These are phyloP conservation scores for Luehdorfia chinensis DNA, from an alignment of 1,140 invertebrate genomes.

Conservation along the genomic window DNA sequence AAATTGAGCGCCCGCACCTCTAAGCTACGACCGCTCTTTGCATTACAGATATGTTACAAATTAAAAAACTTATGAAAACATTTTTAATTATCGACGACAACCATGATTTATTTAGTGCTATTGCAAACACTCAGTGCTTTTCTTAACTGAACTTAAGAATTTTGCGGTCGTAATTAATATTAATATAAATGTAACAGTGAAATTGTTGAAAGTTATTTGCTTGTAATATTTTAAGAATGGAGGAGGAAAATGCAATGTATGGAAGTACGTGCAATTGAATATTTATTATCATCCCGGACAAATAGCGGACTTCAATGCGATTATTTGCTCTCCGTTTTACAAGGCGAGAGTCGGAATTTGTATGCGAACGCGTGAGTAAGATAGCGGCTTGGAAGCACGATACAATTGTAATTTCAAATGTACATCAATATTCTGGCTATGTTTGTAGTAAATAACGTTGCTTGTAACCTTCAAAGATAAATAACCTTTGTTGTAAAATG, in stretches of 20 bases:
- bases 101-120: no score
- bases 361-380: slow-evolving; percentile 8
- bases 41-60: no score
- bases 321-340: slow-evolving; percentile 6
- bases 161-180: not conserved
- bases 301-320: not conserved
- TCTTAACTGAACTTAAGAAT: no score
- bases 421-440: slow-evolving; percentile 3
- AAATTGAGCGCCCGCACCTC: no score
- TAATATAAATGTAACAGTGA: not conserved
- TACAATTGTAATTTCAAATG: slow-evolving; percentile 14
- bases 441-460: not conserved
- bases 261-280: slow-evolving; percentile 1
- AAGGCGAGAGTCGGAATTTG: slow-evolving; percentile 11
- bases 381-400: slow-evolving; percentile 5
- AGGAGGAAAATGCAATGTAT: slow-evolving; percentile 2
- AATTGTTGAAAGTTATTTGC: not conserved
- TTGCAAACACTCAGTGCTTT: no score
- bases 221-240: slow-evolving; percentile 9
- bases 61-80: no score
- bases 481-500: not conserved
- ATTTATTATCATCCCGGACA: slow-evolving; percentile 2
- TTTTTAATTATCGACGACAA: no score
- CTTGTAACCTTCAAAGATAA: not conserved
- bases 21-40: no score